These are phyloP conservation scores for Anarsia innoxiella DNA, from an alignment of 2,888 invertebrate genomes.

Conservation along the genomic window DNA sequence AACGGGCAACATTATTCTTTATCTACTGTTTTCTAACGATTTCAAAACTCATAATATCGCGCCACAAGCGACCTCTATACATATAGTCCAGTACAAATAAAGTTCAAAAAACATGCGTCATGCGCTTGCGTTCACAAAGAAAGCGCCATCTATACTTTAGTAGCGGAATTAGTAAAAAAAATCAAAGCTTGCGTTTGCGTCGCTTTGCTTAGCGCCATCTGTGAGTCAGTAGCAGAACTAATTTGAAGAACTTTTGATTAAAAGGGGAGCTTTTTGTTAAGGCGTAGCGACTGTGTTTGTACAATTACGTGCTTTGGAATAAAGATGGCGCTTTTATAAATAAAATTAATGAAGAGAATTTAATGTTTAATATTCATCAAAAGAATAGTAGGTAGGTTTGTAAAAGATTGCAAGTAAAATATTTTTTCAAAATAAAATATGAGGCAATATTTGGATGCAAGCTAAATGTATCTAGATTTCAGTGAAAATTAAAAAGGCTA, in stretches of 20 bases:
- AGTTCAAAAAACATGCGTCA: not conserved
- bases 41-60: not conserved
- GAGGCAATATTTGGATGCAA: too few species aligned
- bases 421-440: too few species aligned
- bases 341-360: not conserved
- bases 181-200: constrained; percentile 23
- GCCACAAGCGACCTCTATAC: constrained; percentile 5
- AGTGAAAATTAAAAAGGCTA: too few species aligned
- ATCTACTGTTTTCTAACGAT: too few species aligned
- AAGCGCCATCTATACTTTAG: constrained; percentile 8
- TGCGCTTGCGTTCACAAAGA: constrained; percentile 4
- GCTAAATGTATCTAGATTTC: too few species aligned
- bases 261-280: not conserved
- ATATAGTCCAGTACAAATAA: not conserved
- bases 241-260: not conserved
- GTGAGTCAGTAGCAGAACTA: constrained; percentile 3
- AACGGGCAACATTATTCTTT: too few species aligned
- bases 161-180: constrained; percentile 7
- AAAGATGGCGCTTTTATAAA: constrained; percentile 16
- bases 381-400: too few species aligned
- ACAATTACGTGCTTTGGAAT: constrained; percentile 7
- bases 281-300: not conserved
- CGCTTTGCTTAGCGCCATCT: constrained; percentile 24
- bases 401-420: too few species aligned
- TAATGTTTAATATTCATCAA: too few species aligned